phyloP scores from a whole-genome alignment of 2,113 vertebrate species.

The Panthera tigris region DNA sequence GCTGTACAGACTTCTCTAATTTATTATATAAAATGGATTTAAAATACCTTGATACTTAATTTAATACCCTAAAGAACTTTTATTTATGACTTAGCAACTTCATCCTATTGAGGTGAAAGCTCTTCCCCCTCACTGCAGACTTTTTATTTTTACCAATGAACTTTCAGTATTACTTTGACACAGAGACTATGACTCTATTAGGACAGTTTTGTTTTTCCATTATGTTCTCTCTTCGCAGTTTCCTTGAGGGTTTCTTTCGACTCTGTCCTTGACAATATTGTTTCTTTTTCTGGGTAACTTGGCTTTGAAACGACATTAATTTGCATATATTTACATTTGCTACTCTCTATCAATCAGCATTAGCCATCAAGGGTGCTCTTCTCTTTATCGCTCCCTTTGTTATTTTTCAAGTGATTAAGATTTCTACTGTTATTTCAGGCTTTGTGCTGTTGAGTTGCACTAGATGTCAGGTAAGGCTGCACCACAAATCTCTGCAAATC shows the following conservation, averaged over 20 bases:
- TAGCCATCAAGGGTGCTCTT: background rate
- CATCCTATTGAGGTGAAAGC: background rate
- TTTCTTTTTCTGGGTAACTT: background rate
- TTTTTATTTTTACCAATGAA: background rate
- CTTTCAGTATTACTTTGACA: background rate
- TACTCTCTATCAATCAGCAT: background rate
- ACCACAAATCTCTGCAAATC: background rate
- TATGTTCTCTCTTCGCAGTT: background rate
- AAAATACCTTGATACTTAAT: background rate
- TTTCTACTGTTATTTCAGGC: conserved; percentile 8
- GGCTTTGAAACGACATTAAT: background rate
- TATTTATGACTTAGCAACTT: background rate
- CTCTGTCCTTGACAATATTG: background rate
- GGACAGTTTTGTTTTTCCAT: background rate
- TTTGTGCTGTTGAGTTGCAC: background rate
- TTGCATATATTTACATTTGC: background rate
- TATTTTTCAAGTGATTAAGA: background rate
- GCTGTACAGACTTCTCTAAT: background rate
- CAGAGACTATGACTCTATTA: background rate
- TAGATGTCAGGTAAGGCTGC: background rate
- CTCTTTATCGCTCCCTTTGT: background rate
- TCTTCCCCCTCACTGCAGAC: background rate
- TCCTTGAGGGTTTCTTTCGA: background rate
- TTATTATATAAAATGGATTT: background rate
- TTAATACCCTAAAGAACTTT: background rate